Evolutionary conservation across 2,797 vertebrate species (phyloP).

Genomic region (Hippocampus kuda): DNA sequence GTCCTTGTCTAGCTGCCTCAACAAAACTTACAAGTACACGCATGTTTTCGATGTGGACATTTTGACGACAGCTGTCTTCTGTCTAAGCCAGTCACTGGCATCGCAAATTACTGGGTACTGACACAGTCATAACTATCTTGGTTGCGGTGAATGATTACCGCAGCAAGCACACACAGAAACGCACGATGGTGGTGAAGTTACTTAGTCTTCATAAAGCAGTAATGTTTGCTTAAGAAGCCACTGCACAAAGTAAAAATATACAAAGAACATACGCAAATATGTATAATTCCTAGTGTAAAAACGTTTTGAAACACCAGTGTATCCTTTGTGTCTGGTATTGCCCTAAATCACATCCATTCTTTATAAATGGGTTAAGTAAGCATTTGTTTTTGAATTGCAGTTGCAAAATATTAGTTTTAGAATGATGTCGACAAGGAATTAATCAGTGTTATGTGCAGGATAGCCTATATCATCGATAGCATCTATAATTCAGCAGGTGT

Average conservation of each 20-base stretch:
- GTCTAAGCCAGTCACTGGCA: slow-evolving; percentile 43
- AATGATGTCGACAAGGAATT: too few species aligned
- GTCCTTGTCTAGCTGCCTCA: neutral
- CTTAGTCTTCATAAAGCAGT: slow-evolving; percentile 43
- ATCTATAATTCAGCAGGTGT: neutral
- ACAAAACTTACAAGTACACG: neutral
- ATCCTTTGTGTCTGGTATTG: neutral
- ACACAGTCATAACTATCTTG: slow-evolving; percentile 28
- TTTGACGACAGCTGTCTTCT: slow-evolving; percentile 51
- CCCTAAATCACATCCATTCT: neutral
- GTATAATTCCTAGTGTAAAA: neutral
- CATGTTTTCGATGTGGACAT: slow-evolving; percentile 26
- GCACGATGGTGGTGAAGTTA: slow-evolving; percentile 28
- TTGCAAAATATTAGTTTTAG: neutral
- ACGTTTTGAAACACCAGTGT: neutral
- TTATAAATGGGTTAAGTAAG: neutral
- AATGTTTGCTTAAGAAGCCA: slow-evolving; percentile 59
- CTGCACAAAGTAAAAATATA: slow-evolving; percentile 9
- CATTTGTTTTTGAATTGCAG: neutral
- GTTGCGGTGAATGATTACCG: slow-evolving; percentile 32
- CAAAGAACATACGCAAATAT: neutral
- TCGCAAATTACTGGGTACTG: slow-evolving; percentile 27
- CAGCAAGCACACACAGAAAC: slow-evolving; percentile 27
- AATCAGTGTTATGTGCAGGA: neutral
- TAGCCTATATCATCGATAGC: neutral